These are phyloP conservation scores for Argentina silus DNA, from an alignment of 2,797 vertebrate species.

Conservation along the genomic window DNA sequence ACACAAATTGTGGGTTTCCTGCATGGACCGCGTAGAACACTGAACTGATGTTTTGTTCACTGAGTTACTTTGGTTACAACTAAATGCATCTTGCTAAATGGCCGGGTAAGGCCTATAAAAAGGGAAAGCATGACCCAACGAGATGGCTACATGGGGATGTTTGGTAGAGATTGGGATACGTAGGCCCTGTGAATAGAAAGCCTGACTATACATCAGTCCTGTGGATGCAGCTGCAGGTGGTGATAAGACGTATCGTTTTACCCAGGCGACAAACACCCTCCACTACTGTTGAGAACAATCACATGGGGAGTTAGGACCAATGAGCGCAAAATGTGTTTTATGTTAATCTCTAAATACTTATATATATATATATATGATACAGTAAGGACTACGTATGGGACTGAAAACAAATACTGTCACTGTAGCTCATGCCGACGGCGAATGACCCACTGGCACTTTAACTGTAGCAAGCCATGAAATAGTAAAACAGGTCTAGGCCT, in stretches of 20 bases:
- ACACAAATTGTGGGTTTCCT: neutral
- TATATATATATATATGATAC: no score
- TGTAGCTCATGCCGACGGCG: neutral
- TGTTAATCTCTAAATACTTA: neutral
- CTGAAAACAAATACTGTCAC: neutral
- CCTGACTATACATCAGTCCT: neutral
- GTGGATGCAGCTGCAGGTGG: neutral
- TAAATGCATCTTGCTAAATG: neutral
- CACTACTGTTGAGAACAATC: neutral
- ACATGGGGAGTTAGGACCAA: no score
- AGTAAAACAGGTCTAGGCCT: neutral
- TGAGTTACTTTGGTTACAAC: neutral
- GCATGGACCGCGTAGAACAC: neutral
- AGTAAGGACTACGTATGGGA: no score
- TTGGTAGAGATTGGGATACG: neutral
- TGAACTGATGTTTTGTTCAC: neutral
- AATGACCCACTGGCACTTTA: neutral
- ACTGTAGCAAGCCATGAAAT: neutral
- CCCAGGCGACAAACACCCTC: slow-evolving; percentile 1
- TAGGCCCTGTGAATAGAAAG: neutral
- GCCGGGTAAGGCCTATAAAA: neutral
- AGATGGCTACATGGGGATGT: neutral
- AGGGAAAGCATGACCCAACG: neutral
- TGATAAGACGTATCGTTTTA: slow-evolving; percentile 4
- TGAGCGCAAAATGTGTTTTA: neutral